Base-by-base conservation (phyloP, 2,113 vertebrate species). In the Zootoca vivipara region DNA sequence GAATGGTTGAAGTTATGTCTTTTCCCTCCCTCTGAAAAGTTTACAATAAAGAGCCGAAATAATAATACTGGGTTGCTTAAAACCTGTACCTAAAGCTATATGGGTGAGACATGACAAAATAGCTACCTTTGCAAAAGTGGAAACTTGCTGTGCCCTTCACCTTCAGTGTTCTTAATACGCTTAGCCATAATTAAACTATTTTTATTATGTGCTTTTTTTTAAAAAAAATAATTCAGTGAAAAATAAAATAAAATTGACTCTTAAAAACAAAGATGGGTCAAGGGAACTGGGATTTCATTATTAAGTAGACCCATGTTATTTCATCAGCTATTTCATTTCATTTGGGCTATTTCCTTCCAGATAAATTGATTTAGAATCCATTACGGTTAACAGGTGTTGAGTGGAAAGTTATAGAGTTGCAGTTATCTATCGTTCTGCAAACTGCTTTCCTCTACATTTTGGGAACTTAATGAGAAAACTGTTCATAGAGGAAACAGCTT, bases 1-100 rank as follows among this genome's bases (percentile, higher is more conserved):
- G 22, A 42, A 33, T 65, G 26, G 81, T 89, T 90, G 91, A 88
- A 95, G 91, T 90, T 33, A 87, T 40, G 92, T 93, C 52, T 82
- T 75, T 69, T 94, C 74, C 72, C 89, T 89, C 65, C 26, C 88
- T 84, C 85, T 91, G 81, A 93, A 78, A 91, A 20, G 85, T 83
- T 87, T 69, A 89, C 86, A 30, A 93, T 90, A 90, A 91, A 86
- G 18, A 52, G 93, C 69, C 30, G 85, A 89, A n/a, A 84, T 92
- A 87, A 72, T 92, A 65, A 82, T 80, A 90, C 24, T 65, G 72
- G n/a, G 22, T 35, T 91, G 12, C 28, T 75, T 81, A 82, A 89
- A 92, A 38, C 72, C 87, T 89, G 65, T 72, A 78, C 42, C 1
- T 3, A 83, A 69, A 46, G 62, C 90, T 3, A 1, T n/a, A 1